Evolutionary conservation across 2,797 vertebrate species (phyloP).

Genomic region (Scomberomorus guttatus): DNA sequence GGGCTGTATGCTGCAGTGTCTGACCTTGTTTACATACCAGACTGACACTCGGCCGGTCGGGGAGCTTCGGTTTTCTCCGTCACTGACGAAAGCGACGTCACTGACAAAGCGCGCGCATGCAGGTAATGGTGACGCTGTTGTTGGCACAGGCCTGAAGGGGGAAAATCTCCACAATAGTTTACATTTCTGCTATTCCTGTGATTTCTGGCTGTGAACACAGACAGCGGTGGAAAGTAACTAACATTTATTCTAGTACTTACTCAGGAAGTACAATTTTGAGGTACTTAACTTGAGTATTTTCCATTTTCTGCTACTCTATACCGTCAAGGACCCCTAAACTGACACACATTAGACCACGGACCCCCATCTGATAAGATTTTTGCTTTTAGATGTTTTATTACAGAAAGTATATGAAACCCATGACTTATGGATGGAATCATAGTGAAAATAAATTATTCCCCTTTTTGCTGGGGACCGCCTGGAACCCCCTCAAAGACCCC

Average conservation of each 20-base stretch:
- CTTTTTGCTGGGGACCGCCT: too few relatives aligned
- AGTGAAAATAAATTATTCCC: too few relatives aligned
- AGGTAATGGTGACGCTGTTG: constrained; percentile 12
- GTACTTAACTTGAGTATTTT: too few relatives aligned
- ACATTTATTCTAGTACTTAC: background rate
- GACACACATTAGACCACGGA: too few relatives aligned
- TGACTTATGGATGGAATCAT: too few relatives aligned
- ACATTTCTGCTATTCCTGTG: background rate
- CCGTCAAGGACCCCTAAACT: too few relatives aligned
- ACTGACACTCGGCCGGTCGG: constrained; percentile 62
- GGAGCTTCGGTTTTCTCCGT: constrained; percentile 73
- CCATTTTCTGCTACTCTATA: too few relatives aligned
- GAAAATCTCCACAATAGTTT: background rate
- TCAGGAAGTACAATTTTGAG: too few relatives aligned
- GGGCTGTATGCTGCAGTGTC: constrained; percentile 72
- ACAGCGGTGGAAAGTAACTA: background rate
- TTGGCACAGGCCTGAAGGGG: background rate
- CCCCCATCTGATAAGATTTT: too few relatives aligned
- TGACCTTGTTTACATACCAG: constrained; percentile 86
- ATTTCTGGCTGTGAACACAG: background rate
- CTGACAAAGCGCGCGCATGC: constrained; percentile 32
- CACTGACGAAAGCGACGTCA: constrained; percentile 45
- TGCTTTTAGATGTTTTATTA: too few relatives aligned
- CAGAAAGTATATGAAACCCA: too few relatives aligned
- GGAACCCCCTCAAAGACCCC: too few relatives aligned